Evolutionary conservation across 2,797 vertebrate genomes (phyloP).

Genomic region (Pseudochirops cupreus): DNA sequence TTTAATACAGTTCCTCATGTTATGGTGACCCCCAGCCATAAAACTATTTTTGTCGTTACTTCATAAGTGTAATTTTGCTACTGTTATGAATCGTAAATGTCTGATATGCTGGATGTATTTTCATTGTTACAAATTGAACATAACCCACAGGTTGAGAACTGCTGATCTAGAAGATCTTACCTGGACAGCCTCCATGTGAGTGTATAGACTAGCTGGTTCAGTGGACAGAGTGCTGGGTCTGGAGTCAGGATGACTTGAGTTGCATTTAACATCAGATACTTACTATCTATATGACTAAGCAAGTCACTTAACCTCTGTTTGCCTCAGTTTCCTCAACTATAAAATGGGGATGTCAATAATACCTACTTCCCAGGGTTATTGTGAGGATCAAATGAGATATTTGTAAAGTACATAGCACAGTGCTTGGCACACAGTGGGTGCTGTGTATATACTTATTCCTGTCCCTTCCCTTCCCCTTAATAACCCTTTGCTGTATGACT

Average conservation of each 20-base stretch:
- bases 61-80: too few relatives aligned
- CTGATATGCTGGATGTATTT: too few relatives aligned
- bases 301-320: background rate
- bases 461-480: background rate
- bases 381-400: background rate
- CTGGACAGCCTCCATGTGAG: background rate
- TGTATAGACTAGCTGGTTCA: background rate
- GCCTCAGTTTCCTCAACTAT: background rate
- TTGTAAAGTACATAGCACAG: background rate
- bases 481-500: background rate
- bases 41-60: too few relatives aligned
- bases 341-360: background rate
- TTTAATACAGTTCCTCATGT: too few relatives aligned
- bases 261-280: background rate
- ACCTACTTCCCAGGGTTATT: background rate
- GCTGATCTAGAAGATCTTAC: background rate
- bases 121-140: background rate
- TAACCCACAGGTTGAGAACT: too few relatives aligned
- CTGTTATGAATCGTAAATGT: too few relatives aligned
- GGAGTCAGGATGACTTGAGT: background rate
- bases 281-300: background rate
- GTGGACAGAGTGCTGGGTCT: background rate
- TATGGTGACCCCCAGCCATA: too few relatives aligned
- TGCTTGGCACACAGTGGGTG: background rate
- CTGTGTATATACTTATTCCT: background rate